Base-by-base conservation (phyloP, 2,888 invertebrate genomes). In the Cenopis cana region DNA sequence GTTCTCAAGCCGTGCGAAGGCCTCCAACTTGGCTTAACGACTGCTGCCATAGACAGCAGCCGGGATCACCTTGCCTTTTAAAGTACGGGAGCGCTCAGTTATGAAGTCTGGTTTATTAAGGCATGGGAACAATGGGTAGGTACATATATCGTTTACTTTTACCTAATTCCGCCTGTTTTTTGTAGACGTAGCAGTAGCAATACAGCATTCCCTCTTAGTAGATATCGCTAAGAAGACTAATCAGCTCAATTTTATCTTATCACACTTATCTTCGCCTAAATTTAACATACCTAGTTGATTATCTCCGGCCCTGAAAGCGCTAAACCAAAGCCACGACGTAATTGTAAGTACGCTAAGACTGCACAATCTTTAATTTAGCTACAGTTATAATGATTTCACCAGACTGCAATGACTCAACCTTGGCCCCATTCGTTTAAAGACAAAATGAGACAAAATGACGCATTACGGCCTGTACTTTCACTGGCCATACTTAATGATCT, bases 391-490 rank as follows among this genome's bases (percentile, higher is more conserved):
- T 61, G 71, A 66, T 71, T 71, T 71, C 71, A 71, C 60, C 54
- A 66, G 61, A 61, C 71, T 36, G 71, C 66, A 60, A 50, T 71
- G 71, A 71, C 33, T 71, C 66, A 71, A 71, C 66, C 66, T 71
- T 71, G 71, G 60, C 54, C 61, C 14, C 61, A 69, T 69, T 69
- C 55, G 38, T 38, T 49, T 56, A 56, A 61, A 70, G 46, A 59
- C 57, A 65, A 70, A 70, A 54, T 46, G 70, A 70, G 59, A 57
- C 70, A 66, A 71, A 56, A 46, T 33, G 24, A 17, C 24, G 49
- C 61, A 41, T 56, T 66, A 61, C 65, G 29, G 50, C 24, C 54
- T 24, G 55, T 50, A 61, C 71, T 71, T 71, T 71, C 71, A 61
- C 71, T 71, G 33, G 54, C 41, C 38, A 57, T 64, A 57, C 49